Evolutionary conservation across 2,888 invertebrate genomes (phyloP).

Genomic region (Andrena hattorfiana): DNA sequence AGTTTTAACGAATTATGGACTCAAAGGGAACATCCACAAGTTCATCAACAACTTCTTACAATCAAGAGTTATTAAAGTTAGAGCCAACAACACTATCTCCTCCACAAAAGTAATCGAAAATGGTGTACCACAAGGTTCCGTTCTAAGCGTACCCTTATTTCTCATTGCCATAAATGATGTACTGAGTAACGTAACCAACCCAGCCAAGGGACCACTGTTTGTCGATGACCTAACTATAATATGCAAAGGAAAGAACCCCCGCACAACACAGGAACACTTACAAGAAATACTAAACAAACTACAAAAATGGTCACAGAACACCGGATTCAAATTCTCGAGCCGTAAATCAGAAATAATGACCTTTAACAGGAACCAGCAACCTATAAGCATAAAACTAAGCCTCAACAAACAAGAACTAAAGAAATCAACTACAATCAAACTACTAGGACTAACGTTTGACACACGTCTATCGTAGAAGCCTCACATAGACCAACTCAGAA

Average conservation of each 20-base stretch:
- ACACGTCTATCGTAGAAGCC: not conserved
- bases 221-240: conserved; percentile 19
- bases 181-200: not conserved
- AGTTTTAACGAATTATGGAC: not conserved
- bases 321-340: conserved; percentile 19
- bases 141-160: conserved; percentile 20
- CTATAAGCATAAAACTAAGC: not conserved
- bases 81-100: conserved; percentile 8
- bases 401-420: not conserved
- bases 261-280: not conserved
- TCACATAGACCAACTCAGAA: not conserved
- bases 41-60: conserved; percentile 20
- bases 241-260: conserved; percentile 1
- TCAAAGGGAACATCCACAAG: not conserved
- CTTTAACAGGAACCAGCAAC: not conserved
- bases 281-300: conserved; percentile 13
- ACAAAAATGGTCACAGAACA: not conserved
- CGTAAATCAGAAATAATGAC: not conserved
- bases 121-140: conserved; percentile 19
- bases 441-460: not conserved
- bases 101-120: not conserved
- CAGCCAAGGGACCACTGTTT: conserved; percentile 8
- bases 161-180: conserved; percentile 29
- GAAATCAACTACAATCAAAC: not conserved
- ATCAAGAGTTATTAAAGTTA: conserved; percentile 1